Base-by-base conservation (phyloP, 2,797 vertebrate genomes). In the Triplophysa yarkandensis region DNA sequence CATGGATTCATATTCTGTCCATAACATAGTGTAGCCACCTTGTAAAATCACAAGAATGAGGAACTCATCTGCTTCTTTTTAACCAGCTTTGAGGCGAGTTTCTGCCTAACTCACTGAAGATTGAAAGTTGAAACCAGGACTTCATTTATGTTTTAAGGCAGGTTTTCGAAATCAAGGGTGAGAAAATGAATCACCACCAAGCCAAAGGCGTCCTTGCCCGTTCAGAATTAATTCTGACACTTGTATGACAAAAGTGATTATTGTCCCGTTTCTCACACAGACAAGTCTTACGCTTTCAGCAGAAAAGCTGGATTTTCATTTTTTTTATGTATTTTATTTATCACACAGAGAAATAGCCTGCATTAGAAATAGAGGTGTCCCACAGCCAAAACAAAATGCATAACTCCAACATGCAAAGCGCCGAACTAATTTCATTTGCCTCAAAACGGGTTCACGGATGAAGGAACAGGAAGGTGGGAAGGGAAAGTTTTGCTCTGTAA, bases 261-360 rank as follows among this genome's bases (percentile, higher is more conserved):
- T 82, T 74, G 30, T 67, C 65, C 27, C 32, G 36, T 54, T 81
- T 85, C 60, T 80, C 80, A 85, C 84, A 84, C 80, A 73, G 68
- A 62, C 84, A 83, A 81, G 71, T 78, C 55, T 1, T 4, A 7
- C 4, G 30, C 9, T 52, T 28, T 64, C 30, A 7, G 16, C 36
- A 21, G 71, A 73, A 66, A 68, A 44, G 10, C 52, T 39, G 25
- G 17, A 39, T 39, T 39, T 16, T 50, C 70, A 30, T 48, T 80
- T 78, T 79, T 76, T 66, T 80, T 68, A 64, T 76, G 81, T 80
- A 80, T 83, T 86, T 91, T 86, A 91, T 91, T 91, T 83, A 91
- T 90, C 80, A 83, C 87, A 84, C 28, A 80, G 61, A 68, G 78
- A 86, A 81, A 84, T 81, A 78, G 83, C 81, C 73, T 43, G 74